Conservation (phyloP, 2,888 invertebrate genomes). For the Cephus rjabovi region DNA sequence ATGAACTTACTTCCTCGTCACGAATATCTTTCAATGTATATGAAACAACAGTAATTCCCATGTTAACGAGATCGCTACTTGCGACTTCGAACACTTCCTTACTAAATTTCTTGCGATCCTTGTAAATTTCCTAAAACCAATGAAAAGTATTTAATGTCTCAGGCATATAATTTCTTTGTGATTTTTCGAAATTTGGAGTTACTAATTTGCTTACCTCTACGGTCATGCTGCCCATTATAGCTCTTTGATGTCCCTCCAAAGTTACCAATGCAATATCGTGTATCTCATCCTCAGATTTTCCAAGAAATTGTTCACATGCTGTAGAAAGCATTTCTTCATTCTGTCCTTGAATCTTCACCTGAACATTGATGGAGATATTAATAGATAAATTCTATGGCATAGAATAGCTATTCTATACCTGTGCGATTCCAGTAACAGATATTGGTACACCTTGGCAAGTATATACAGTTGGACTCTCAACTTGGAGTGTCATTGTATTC, state of each 20-base stretch:
- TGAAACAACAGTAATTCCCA: conserved; percentile 96
- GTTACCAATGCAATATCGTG: conserved; percentile 93
- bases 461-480: conserved; percentile 95
- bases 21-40: conserved; percentile 95
- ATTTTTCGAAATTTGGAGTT: not conserved
- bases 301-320: conserved; percentile 94
- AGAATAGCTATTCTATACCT: conserved; percentile 71
- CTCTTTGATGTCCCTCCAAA: conserved; percentile 92
- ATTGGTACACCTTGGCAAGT: conserved; percentile 97
- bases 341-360: conserved; percentile 91
- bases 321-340: conserved; percentile 90
- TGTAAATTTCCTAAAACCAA: conserved; percentile 82
- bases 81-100: conserved; percentile 96
- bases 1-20: conserved; percentile 86
- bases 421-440: conserved; percentile 97
- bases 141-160: conserved; percentile 10
- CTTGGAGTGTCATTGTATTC: conserved; percentile 97
- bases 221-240: conserved; percentile 97
- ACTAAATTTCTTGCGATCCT: conserved; percentile 95
- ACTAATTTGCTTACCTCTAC: conserved; percentile 74
- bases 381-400: not conserved
- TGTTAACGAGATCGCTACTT: conserved; percentile 93
- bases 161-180: not conserved
- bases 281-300: conserved; percentile 88
- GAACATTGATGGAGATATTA: conserved; percentile 13